phyloP scores from a whole-genome alignment of 2,113 vertebrate genomes.

The Tapirus terrestris region DNA sequence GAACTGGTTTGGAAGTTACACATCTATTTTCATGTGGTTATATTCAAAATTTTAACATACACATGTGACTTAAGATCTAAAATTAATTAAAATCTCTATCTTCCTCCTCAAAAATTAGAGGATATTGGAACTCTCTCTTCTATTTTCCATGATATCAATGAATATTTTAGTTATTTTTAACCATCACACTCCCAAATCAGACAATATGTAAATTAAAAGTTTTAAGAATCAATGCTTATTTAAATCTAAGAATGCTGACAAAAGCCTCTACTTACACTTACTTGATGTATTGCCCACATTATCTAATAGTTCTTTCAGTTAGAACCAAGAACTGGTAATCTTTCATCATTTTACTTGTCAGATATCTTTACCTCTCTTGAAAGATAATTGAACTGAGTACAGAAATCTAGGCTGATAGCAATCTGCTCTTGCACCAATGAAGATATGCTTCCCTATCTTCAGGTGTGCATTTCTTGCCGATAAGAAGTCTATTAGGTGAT shows the following conservation, averaged over 20 bases:
- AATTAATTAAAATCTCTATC: constrained; percentile 29
- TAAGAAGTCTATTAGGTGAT: not conserved
- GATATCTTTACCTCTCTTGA: not conserved
- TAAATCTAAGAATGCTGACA: not conserved
- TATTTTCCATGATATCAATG: not conserved
- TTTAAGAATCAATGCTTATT: constrained; percentile 19
- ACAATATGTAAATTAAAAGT: not conserved
- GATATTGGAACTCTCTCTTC: not conserved
- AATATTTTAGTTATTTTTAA: constrained; percentile 16
- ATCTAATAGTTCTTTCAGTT: not conserved
- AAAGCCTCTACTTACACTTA: not conserved
- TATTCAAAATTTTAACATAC: constrained; percentile 7
- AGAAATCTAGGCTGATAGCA: not conserved
- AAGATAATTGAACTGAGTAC: not conserved
- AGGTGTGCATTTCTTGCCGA: not conserved
- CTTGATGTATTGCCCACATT: not conserved
- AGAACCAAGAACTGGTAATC: not conserved
- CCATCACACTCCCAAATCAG: not conserved
- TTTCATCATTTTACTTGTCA: not conserved
- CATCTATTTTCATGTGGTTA: not conserved
- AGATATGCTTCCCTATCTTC: not conserved
- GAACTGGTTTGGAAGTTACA: not conserved
- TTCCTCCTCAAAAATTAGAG: not conserved
- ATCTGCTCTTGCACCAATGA: not conserved
- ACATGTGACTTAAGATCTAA: not conserved